These are phyloP conservation scores for Spodoptera picta DNA, from an alignment of 2,888 invertebrate species.

Conservation along the genomic window DNA sequence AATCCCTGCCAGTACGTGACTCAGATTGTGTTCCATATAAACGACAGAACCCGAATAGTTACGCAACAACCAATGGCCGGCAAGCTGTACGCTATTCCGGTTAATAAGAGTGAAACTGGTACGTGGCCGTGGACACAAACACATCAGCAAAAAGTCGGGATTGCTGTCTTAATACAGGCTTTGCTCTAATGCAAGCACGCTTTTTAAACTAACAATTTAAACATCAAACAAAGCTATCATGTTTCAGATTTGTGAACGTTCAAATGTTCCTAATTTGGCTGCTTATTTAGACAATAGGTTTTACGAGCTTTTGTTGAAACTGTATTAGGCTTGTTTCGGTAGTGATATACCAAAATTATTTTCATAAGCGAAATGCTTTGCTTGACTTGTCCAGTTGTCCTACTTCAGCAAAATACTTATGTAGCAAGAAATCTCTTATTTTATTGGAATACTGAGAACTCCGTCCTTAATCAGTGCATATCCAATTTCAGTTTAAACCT, in stretches of 20 bases:
- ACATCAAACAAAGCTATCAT: slow-evolving; percentile 41
- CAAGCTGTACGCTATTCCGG: slow-evolving; percentile 67
- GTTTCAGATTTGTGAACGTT: slow-evolving; percentile 30
- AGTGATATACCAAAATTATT: slow-evolving; percentile 29
- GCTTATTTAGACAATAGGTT: slow-evolving; percentile 41
- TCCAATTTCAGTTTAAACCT: slow-evolving; percentile 22
- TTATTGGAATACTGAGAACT: slow-evolving; percentile 20
- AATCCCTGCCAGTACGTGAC: slow-evolving; percentile 86
- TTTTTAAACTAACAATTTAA: slow-evolving; percentile 31
- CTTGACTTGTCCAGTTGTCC: slow-evolving; percentile 18
- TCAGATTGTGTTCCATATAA: slow-evolving; percentile 83
- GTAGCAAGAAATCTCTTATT: slow-evolving; percentile 29
- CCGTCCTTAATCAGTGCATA: slow-evolving; percentile 10
- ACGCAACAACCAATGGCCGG: slow-evolving; percentile 61
- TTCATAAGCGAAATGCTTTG: slow-evolving; percentile 7
- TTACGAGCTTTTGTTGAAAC: slow-evolving; percentile 52
- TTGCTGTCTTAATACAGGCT: slow-evolving; percentile 36
- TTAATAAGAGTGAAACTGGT: slow-evolving; percentile 81
- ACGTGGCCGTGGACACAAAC: slow-evolving; percentile 62
- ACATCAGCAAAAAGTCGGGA: slow-evolving; percentile 53
- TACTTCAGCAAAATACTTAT: background rate
- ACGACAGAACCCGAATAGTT: slow-evolving; percentile 77
- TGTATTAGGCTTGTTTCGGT: slow-evolving; percentile 34
- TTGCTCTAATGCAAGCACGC: slow-evolving; percentile 14
- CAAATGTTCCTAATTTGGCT: slow-evolving; percentile 42